Evolutionary conservation across 2,113 vertebrate genomes (phyloP).

Genomic region (Callorhinus ursinus): DNA sequence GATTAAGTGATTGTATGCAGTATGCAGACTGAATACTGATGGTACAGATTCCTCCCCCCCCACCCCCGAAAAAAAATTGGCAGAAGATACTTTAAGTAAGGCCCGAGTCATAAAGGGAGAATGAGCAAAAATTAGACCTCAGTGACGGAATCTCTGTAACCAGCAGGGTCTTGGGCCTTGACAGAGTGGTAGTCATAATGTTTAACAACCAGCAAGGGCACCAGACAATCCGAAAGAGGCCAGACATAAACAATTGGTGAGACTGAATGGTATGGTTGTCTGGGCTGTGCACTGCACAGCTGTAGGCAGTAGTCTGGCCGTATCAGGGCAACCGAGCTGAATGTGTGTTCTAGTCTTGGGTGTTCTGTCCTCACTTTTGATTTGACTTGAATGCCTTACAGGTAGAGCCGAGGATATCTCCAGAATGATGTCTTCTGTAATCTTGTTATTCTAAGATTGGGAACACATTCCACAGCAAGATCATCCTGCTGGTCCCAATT

Average conservation of each 20-base stretch:
- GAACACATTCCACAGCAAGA: not conserved
- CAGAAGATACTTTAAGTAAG: not conserved
- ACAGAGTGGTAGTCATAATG: not conserved
- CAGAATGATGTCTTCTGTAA: not conserved
- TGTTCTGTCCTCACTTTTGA: not conserved
- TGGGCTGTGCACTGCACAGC: not conserved
- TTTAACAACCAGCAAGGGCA: not conserved
- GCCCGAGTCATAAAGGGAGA: not conserved
- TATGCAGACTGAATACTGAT: not conserved
- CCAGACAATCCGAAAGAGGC: not conserved
- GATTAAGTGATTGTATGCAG: not conserved
- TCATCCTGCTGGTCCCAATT: not conserved
- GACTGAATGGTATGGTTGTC: not conserved
- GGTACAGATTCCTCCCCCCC: not conserved
- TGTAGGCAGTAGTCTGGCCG: not conserved
- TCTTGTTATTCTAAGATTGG: not conserved
- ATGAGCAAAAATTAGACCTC: not conserved
- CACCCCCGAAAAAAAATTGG: not conserved
- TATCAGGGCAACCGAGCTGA: not conserved
- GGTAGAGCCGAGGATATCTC: too few relatives aligned
- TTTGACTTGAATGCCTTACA: not conserved
- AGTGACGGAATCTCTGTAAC: not conserved
- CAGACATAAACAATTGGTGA: not conserved
- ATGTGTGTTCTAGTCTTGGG: not conserved
- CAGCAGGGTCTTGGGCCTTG: not conserved